A percentile compares a stretch with the other conserved stretches of the same genome.
Evolutionary conservation across 1,140 invertebrate genomes (phyloP).

Genomic region (Armadillidium nasatum): DNA sequence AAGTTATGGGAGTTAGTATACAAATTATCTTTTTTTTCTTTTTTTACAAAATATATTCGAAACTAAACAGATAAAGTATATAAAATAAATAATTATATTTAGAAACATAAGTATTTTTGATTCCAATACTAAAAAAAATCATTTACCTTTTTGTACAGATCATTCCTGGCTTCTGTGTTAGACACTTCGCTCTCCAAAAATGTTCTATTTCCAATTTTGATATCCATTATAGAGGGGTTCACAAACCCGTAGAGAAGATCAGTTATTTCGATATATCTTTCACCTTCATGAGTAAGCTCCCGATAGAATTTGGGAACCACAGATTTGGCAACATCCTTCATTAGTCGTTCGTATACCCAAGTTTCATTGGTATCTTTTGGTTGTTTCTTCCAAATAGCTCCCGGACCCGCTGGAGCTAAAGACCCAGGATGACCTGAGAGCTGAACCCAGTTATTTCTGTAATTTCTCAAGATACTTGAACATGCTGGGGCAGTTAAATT

Average conservation of each 20-base stretch:
- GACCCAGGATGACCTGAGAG: conserved; percentile 87
- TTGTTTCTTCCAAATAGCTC: conserved; percentile 88
- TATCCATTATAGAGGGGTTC: conserved; percentile 85
- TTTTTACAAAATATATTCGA: not conserved
- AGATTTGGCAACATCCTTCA: conserved; percentile 67
- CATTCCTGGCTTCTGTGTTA: conserved; percentile 68
- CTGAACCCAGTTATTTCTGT: conserved; percentile 67
- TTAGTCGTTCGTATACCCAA: conserved; percentile 73
- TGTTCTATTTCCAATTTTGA: conserved; percentile 87
- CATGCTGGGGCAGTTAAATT: conserved; percentile 87
- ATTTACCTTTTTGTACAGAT: conserved; percentile 71
- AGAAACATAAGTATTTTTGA: not conserved
- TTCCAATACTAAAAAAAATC: not conserved
- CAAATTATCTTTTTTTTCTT: not conserved
- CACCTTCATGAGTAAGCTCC: conserved; percentile 76
- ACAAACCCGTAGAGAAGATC: conserved; percentile 77
- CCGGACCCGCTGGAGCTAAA: conserved; percentile 85
- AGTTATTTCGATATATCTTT: conserved; percentile 84
- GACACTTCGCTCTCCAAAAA: conserved; percentile 91
- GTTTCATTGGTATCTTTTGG: conserved; percentile 54
- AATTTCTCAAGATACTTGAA: conserved; percentile 74
- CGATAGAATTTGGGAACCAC: conserved; percentile 82
- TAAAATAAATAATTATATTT: not conserved
- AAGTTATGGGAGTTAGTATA: conserved; percentile 32
- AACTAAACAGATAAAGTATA: not conserved